Evolutionary conservation across 2,888 invertebrate genomes (phyloP).

Genomic region (Drosophila kambysellisi): DNA sequence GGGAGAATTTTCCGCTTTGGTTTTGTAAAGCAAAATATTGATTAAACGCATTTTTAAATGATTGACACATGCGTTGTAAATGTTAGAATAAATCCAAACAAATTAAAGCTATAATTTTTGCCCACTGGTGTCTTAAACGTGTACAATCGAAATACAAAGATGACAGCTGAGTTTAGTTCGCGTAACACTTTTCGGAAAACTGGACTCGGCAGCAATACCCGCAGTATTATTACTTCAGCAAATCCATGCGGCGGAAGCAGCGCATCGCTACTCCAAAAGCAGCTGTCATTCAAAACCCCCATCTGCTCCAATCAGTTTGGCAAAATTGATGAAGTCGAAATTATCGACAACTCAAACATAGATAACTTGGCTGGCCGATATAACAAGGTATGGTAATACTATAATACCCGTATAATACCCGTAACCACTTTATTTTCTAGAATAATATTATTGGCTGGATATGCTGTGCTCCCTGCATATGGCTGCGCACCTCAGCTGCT

Average conservation of each 20-base stretch:
- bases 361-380: conserved; percentile 77
- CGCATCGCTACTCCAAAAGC: conserved; percentile 82
- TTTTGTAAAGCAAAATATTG: conserved; percentile 26
- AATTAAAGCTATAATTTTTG: conserved; percentile 1
- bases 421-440: conserved; percentile 34
- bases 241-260: conserved; percentile 82
- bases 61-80: conserved; percentile 14
- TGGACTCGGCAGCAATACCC: conserved; percentile 60
- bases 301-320: conserved; percentile 79
- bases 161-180: conserved; percentile 75
- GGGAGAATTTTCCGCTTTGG: background rate
- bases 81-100: background rate
- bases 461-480: conserved; percentile 87
- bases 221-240: conserved; percentile 81
- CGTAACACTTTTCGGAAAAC: conserved; percentile 72
- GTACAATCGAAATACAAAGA: conserved; percentile 34
- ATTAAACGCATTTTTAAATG: conserved; percentile 26
- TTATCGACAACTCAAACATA: conserved; percentile 81
- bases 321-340: conserved; percentile 84
- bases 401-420: background rate
- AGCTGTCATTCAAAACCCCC: conserved; percentile 83
- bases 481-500: conserved; percentile 87
- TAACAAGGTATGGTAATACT: conserved; percentile 70
- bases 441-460: conserved; percentile 86
- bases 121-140: background rate